A percentile compares a stretch with the other conserved stretches of the same genome.
Conservation (phyloP, 2,888 invertebrate genomes). For the Eilema sororculum region DNA sequence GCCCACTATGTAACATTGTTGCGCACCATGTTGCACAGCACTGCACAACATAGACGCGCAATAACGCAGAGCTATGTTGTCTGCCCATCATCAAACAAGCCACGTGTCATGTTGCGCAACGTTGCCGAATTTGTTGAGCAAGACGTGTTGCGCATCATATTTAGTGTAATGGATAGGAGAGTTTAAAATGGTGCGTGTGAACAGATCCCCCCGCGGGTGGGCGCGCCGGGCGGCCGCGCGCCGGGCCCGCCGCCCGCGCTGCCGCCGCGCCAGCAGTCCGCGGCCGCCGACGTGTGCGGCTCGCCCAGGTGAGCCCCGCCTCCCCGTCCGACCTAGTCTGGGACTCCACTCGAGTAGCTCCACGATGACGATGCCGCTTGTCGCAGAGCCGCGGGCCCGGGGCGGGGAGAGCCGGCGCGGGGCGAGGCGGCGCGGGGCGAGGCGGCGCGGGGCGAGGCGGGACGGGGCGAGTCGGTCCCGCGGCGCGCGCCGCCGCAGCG, state of each 20-base stretch:
- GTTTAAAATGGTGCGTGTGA: background rate
- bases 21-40: too few relatives aligned
- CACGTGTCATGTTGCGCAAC: too few relatives aligned
- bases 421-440: slow-evolving; percentile 26
- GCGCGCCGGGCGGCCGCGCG: slow-evolving; percentile 48
- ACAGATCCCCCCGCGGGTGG: slow-evolving; percentile 75
- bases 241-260: slow-evolving; percentile 79
- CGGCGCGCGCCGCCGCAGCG: slow-evolving; percentile 56
- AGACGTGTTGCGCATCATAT: background rate
- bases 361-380: slow-evolving; percentile 43
- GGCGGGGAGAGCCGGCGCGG: slow-evolving; percentile 30
- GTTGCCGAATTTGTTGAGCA: too few relatives aligned
- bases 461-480: slow-evolving; percentile 14
- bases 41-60: too few relatives aligned
- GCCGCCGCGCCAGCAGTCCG: slow-evolving; percentile 86
- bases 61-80: too few relatives aligned
- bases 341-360: slow-evolving; percentile 22
- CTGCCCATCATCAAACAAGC: too few relatives aligned
- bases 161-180: background rate
- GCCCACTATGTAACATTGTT: too few relatives aligned
- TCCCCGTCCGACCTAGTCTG: slow-evolving; percentile 25
- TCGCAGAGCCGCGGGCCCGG: slow-evolving; percentile 34
- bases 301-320: slow-evolving; percentile 66
- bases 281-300: slow-evolving; percentile 76
- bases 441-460: slow-evolving; percentile 34